phyloP scores from a whole-genome alignment of 2,113 vertebrate genomes.

The Callionymus lyra region DNA sequence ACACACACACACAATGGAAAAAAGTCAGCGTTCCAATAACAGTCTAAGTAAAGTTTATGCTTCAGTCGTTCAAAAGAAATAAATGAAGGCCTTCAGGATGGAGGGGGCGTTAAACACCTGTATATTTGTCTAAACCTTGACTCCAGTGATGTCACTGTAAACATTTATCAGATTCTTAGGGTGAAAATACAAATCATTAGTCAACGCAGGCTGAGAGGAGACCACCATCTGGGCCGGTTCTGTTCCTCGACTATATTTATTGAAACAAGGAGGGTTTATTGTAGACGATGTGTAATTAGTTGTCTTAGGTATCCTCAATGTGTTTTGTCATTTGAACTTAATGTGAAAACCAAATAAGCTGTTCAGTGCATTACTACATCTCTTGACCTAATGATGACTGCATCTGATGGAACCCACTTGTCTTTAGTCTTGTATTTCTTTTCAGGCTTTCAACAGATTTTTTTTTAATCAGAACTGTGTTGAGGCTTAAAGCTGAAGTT shows the following conservation, averaged over 20 bases:
- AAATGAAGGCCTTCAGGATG: conserved; percentile 21
- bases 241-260: conserved; percentile 3
- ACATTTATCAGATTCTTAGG: conserved; percentile 47
- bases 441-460: too few species aligned
- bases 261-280: conserved; percentile 19
- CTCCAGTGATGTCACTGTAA: conserved; percentile 65
- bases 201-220: conserved; percentile 20
- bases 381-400: too few species aligned
- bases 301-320: conserved; percentile 17
- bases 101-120: conserved; percentile 24
- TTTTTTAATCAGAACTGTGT: too few species aligned
- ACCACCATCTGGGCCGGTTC: conserved; percentile 29
- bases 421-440: too few species aligned
- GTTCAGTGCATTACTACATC: background rate
- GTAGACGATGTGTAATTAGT: conserved; percentile 8
- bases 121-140: conserved; percentile 54
- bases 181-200: conserved; percentile 37
- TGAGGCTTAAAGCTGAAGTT: too few species aligned
- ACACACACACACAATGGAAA: too few species aligned
- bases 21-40: too few species aligned
- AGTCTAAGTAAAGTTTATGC: conserved; percentile 63
- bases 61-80: too few species aligned
- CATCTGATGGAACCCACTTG: too few species aligned
- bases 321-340: background rate
- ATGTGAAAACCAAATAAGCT: background rate